These are phyloP conservation scores for Onychostruthus taczanowskii DNA, from an alignment of 2,113 vertebrate genomes.

Conservation along the genomic window DNA sequence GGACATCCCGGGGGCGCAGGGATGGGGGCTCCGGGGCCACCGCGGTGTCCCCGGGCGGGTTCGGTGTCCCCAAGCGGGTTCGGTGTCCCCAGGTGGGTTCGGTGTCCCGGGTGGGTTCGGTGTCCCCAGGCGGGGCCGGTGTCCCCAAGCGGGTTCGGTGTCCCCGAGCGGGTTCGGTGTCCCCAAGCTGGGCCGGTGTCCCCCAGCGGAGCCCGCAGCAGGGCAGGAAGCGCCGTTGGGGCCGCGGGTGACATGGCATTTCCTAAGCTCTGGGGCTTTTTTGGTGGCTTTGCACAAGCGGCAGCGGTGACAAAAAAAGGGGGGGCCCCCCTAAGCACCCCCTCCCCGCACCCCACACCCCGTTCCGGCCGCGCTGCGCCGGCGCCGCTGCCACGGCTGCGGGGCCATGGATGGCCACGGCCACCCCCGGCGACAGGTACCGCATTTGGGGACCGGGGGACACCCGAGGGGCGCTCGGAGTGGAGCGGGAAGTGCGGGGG, in stretches of 20 bases:
- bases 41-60: background rate
- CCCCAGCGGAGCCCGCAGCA: background rate
- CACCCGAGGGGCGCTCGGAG: background rate
- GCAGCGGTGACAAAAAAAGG: background rate
- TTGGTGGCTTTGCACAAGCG: background rate
- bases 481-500: background rate
- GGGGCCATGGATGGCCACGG: background rate
- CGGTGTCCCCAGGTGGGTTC: background rate
- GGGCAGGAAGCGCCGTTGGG: constrained; percentile 70
- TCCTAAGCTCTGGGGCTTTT: constrained; percentile 67
- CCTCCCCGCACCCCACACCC: background rate
- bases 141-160: background rate
- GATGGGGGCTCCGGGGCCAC: background rate
- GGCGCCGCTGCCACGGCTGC: background rate
- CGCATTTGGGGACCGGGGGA: background rate
- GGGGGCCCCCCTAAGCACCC: background rate
- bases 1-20: background rate
- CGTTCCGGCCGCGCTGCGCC: background rate
- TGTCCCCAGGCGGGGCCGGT: background rate
- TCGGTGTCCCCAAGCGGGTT: background rate
- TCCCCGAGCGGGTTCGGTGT: background rate
- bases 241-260: constrained; percentile 80
- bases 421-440: background rate
- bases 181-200: background rate
- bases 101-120: background rate